Percentiles rank a stretch among this genome's conserved stretches.
Evolutionary conservation across 1,140 invertebrate species (phyloP).

Genomic region (Eufriesea mexicana): DNA sequence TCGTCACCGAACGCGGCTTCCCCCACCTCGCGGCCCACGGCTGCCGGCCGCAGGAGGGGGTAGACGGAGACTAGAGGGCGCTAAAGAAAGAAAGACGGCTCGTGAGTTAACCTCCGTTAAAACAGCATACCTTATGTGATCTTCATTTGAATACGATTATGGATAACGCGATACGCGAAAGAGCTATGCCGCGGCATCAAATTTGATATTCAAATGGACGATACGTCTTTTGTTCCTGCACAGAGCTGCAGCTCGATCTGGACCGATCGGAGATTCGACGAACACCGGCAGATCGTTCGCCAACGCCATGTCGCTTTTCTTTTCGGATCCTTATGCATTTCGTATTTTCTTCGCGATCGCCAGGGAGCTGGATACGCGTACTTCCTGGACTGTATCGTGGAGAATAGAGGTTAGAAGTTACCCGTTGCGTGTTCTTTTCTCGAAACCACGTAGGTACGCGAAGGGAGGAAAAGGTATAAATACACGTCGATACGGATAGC

Average conservation of each 20-base stretch:
- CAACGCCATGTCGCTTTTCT: background rate
- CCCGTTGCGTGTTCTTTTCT: too few species aligned
- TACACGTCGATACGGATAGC: background rate
- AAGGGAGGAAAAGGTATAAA: too few species aligned
- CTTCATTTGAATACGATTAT: slow-evolving; percentile 83
- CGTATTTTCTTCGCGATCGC: too few species aligned
- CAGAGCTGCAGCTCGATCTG: slow-evolving; percentile 32
- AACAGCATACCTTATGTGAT: slow-evolving; percentile 79
- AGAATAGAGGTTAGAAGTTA: too few species aligned
- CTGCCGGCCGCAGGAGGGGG: too few species aligned
- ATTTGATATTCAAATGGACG: slow-evolving; percentile 81
- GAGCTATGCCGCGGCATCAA: slow-evolving; percentile 69
- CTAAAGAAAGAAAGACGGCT: slow-evolving; percentile 37
- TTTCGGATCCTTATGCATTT: background rate
- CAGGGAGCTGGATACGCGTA: too few species aligned
- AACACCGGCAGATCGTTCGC: background rate
- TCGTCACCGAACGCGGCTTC: slow-evolving; percentile 67
- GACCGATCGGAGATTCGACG: slow-evolving; percentile 68
- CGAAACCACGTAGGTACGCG: background rate
- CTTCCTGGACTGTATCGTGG: too few species aligned
- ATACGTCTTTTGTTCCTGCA: slow-evolving; percentile 65
- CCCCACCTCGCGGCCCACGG: background rate
- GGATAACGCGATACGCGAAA: slow-evolving; percentile 75
- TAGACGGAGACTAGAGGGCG: slow-evolving; percentile 45
- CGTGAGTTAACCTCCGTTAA: slow-evolving; percentile 73